These are phyloP conservation scores for Planiliza haematocheilus DNA, from an alignment of 2,113 vertebrate species.

Conservation along the genomic window DNA sequence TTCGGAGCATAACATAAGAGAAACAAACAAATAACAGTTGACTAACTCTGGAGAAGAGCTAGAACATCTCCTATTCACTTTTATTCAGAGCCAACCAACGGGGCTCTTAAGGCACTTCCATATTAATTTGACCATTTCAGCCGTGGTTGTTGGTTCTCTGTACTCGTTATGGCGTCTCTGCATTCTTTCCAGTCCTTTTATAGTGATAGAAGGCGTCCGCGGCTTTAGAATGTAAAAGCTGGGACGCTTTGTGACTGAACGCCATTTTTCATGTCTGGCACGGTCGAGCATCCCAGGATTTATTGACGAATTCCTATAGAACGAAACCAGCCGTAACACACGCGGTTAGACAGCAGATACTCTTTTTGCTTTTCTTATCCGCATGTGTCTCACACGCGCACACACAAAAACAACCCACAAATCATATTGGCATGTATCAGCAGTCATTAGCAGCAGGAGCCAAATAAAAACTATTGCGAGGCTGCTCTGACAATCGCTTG, in stretches of 20 bases:
- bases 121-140: constrained; percentile 54
- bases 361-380: no score
- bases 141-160: constrained; percentile 34
- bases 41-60: constrained; percentile 48
- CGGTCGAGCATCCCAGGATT: no score
- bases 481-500: constrained; percentile 18
- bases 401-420: constrained; percentile 3
- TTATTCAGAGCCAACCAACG: constrained; percentile 57
- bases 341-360: no score
- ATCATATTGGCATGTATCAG: constrained; percentile 5
- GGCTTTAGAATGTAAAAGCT: constrained; percentile 18
- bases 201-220: neutral
- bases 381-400: no score
- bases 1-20: no score
- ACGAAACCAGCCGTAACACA: no score
- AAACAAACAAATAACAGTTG: constrained; percentile 19
- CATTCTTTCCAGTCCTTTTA: constrained; percentile 43
- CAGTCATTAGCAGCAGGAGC: constrained; percentile 21
- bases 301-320: no score
- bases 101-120: constrained; percentile 57
- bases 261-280: no score
- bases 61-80: constrained; percentile 59
- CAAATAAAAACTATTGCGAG: constrained; percentile 18
- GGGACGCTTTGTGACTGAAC: no score
- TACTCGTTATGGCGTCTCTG: constrained; percentile 49